phyloP scores from a whole-genome alignment of 2,797 vertebrate species.

The Falco berigora region DNA sequence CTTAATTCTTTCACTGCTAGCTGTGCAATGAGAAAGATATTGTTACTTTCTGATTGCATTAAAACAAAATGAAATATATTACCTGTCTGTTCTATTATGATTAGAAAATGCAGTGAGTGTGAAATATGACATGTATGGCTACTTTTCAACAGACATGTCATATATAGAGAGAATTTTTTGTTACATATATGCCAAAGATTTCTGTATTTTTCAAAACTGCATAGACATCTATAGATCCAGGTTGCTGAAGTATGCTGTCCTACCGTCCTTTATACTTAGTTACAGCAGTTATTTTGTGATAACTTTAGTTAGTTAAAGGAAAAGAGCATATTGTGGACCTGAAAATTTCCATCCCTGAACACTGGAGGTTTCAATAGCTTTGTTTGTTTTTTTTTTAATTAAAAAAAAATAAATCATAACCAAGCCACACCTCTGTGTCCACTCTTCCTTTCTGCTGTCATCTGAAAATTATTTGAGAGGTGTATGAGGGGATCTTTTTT shows the following conservation, averaged over 20 bases:
- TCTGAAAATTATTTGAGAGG: not conserved
- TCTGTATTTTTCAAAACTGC: not conserved
- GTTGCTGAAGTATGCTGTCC: not conserved
- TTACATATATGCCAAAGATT: not conserved
- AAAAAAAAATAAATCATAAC: not conserved
- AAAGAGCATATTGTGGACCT: not conserved
- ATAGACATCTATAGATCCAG: not conserved
- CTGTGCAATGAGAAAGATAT: not conserved
- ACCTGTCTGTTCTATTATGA: not conserved
- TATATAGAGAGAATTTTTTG: not conserved
- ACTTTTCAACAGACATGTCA: not conserved
- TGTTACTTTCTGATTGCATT: not conserved
- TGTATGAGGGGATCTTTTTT: too few relatives aligned
- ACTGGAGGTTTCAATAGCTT: not conserved
- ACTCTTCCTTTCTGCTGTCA: not conserved
- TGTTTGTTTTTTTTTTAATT: not conserved
- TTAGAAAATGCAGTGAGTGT: not conserved
- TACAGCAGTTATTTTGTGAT: not conserved
- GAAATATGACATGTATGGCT: not conserved
- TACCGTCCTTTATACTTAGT: not conserved
- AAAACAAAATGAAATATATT: not conserved
- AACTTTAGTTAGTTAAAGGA: not conserved
- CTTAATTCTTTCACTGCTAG: not conserved
- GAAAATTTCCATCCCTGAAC: not conserved
- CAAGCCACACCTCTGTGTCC: not conserved